Evolutionary conservation across 2,888 invertebrate species (phyloP).

Genomic region (Brachypterus glaber): DNA sequence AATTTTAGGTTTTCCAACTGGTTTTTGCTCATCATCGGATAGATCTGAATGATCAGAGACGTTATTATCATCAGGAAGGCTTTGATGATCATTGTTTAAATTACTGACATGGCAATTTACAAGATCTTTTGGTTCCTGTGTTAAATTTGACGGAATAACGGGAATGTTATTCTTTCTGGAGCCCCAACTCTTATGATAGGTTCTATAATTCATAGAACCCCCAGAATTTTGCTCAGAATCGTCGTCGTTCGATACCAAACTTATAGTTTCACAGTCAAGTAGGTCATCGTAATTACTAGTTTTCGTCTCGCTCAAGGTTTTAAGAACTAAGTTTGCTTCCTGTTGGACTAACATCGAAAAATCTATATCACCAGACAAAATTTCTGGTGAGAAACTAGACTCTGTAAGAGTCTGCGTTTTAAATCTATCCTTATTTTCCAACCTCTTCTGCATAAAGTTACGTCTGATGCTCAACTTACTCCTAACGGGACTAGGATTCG

Average conservation of each 20-base stretch:
- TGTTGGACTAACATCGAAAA: slow-evolving; percentile 44
- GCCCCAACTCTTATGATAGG: slow-evolving; percentile 47
- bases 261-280: slow-evolving; percentile 54
- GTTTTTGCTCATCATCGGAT: slow-evolving; percentile 37
- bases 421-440: slow-evolving; percentile 61
- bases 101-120: background rate
- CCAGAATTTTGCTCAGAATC: slow-evolving; percentile 56
- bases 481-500: slow-evolving; percentile 24
- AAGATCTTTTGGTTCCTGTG: slow-evolving; percentile 7
- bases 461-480: slow-evolving; percentile 32
- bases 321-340: slow-evolving; percentile 49
- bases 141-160: slow-evolving; percentile 23
- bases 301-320: slow-evolving; percentile 44
- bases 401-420: slow-evolving; percentile 59
- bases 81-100: slow-evolving; percentile 1
- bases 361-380: slow-evolving; percentile 33
- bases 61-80: background rate
- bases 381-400: slow-evolving; percentile 45
- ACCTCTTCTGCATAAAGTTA: slow-evolving; percentile 45
- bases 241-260: slow-evolving; percentile 62
- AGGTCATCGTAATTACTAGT: slow-evolving; percentile 41
- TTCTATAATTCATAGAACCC: slow-evolving; percentile 49
- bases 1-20: slow-evolving; percentile 49
- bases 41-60: slow-evolving; percentile 33
- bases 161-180: slow-evolving; percentile 45